These are phyloP conservation scores for Ctenodactylus gundi DNA, from an alignment of 2,113 vertebrate species.

Conservation along the genomic window DNA sequence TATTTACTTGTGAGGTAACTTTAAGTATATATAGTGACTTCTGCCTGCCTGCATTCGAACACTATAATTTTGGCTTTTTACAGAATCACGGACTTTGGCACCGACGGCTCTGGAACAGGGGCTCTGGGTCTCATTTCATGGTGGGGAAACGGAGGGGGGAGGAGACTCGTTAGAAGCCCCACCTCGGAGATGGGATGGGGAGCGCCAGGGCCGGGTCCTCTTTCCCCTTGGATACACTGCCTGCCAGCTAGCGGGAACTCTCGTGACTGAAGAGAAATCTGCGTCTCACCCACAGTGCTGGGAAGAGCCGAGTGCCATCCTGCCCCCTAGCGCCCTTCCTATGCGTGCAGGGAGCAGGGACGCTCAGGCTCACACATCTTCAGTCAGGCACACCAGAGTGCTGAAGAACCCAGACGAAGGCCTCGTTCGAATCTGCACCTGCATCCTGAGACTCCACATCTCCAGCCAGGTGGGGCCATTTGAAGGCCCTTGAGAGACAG, in stretches of 20 bases:
- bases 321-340: not conserved
- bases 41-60: not conserved
- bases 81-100: not conserved
- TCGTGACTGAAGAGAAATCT: not conserved
- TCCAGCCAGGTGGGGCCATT: not conserved
- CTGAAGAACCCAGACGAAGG: not conserved
- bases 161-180: not conserved
- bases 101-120: not conserved
- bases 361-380: not conserved
- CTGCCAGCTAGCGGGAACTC: not conserved
- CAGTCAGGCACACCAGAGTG: not conserved
- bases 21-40: not conserved
- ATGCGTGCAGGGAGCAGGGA: no score
- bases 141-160: not conserved
- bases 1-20: not conserved
- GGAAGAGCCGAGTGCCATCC: not conserved
- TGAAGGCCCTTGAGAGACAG: not conserved
- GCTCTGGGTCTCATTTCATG: not conserved
- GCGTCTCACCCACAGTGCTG: not conserved
- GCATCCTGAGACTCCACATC: not conserved
- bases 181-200: not conserved
- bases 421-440: rapidly evolving
- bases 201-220: not conserved
- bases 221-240: not conserved
- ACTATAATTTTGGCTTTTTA: not conserved